Conservation (phyloP, 2,113 vertebrate species). For the Serilophus lunatus region DNA sequence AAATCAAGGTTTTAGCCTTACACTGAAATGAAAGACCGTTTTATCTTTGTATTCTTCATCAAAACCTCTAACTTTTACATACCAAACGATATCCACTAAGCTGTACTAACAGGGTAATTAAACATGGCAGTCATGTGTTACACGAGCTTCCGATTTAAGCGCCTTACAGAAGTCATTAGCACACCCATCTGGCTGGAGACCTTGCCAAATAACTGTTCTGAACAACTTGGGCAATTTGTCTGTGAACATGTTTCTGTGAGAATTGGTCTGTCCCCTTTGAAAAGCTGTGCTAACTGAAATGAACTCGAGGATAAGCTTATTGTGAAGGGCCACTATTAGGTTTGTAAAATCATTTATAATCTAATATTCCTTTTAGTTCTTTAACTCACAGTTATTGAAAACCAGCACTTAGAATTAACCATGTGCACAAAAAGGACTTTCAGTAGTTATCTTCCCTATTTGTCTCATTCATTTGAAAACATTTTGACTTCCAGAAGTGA, state of each 20-base stretch:
- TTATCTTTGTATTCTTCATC: background rate
- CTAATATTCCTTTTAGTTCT: background rate
- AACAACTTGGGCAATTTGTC: background rate
- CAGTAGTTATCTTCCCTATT: background rate
- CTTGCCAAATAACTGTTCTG: constrained; percentile 31
- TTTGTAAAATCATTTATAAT: background rate
- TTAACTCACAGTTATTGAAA: background rate
- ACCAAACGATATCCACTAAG: background rate
- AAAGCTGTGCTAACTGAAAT: background rate
- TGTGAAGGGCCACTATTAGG: background rate
- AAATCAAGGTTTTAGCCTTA: background rate
- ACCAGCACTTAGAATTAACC: background rate
- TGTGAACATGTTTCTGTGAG: background rate
- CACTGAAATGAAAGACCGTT: background rate
- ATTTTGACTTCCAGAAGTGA: background rate
- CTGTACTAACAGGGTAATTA: constrained; percentile 50
- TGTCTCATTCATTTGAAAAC: background rate
- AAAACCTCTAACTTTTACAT: background rate
- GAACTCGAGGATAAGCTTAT: background rate
- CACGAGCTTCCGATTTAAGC: constrained; percentile 25
- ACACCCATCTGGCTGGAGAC: constrained; percentile 53
- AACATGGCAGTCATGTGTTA: constrained; percentile 41
- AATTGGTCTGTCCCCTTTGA: background rate
- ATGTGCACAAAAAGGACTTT: background rate
- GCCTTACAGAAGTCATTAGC: constrained; percentile 57